Evolutionary conservation across 2,113 vertebrate species (phyloP), one percentile per base, ranked within the genome.

Genomic region (Takifugu bimaculatus): DNA sequence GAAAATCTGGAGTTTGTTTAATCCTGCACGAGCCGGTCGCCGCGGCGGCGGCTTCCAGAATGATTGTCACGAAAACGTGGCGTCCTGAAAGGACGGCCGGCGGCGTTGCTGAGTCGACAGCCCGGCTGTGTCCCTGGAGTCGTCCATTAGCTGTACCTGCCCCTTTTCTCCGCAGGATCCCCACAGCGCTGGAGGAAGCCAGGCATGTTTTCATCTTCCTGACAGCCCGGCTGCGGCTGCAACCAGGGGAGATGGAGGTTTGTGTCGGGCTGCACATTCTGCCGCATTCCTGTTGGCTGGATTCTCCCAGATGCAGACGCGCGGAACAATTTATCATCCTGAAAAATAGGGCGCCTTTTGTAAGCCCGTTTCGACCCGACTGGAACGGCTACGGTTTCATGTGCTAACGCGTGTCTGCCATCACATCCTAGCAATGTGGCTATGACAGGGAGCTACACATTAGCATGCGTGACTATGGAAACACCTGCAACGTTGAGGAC

Each of bases 121-220:
- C 81, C 85, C 80, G 51, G 68, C 85, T 85, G 86, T 76, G 80
- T 81, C 80, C 80, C 82, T 71, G 50, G 78, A 86, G 80, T 80
- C 83, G 82, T 84, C 87, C 84, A 89, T 90, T 88, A 89, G 81
- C 83, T 76, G 68, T 81, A 85, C 86, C 87, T 87, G 79, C 75
- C 81, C 80, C 78, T 78, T 77, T 78, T 78, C 84, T 80, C 86
- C 76, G 62, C 81, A 82, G 80, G 84, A 85, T 77, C 74, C 83
- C 85, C 63, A 63, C 77, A 83, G 79, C 78, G 72, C 85, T 83
- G 85, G 89, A 89, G 87, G 87, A 87, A 88, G 81, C 78, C 74
- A 64, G 78, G 80, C 81, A 81, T 87, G 82, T 86, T 85, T 90
- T 85, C 81, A 85, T 87, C 83, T 85, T 88, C 78, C 72, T 86